Evolutionary conservation across 2,888 invertebrate genomes (phyloP).

Genomic region (Philopedon plagiatum): DNA sequence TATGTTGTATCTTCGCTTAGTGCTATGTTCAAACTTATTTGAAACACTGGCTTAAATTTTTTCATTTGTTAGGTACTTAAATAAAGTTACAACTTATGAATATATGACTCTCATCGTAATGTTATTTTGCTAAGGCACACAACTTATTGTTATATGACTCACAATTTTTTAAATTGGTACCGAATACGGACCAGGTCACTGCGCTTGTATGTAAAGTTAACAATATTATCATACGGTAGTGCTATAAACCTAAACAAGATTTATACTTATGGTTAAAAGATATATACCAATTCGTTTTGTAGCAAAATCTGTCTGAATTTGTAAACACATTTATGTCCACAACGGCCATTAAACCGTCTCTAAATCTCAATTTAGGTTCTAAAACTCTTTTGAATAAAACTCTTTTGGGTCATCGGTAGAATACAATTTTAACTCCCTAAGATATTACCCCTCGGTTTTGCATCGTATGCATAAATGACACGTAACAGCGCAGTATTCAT

Average conservation of each 20-base stretch:
- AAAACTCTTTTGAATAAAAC: slow-evolving; percentile 21
- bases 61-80: too few species aligned
- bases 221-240: background rate
- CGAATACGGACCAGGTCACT: too few species aligned
- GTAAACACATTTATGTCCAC: slow-evolving; percentile 29
- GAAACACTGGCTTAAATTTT: too few species aligned
- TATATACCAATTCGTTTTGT: slow-evolving; percentile 3
- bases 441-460: slow-evolving; percentile 28
- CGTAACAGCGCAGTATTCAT: slow-evolving; percentile 18
- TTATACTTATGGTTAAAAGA: slow-evolving; percentile 19
- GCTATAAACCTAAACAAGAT: slow-evolving; percentile 21
- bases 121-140: too few species aligned
- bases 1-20: too few species aligned
- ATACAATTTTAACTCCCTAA: slow-evolving; percentile 14
- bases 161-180: too few species aligned
- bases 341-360: slow-evolving; percentile 17
- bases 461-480: slow-evolving; percentile 37
- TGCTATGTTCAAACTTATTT: too few species aligned
- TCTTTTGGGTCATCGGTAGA: slow-evolving; percentile 20
- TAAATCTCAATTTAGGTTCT: slow-evolving; percentile 25
- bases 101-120: too few species aligned
- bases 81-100: too few species aligned
- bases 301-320: slow-evolving; percentile 22
- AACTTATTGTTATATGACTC: too few species aligned
- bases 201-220: too few species aligned